Evolutionary conservation across 2,888 invertebrate species (phyloP).

Genomic region (Melieria crassipennis): DNA sequence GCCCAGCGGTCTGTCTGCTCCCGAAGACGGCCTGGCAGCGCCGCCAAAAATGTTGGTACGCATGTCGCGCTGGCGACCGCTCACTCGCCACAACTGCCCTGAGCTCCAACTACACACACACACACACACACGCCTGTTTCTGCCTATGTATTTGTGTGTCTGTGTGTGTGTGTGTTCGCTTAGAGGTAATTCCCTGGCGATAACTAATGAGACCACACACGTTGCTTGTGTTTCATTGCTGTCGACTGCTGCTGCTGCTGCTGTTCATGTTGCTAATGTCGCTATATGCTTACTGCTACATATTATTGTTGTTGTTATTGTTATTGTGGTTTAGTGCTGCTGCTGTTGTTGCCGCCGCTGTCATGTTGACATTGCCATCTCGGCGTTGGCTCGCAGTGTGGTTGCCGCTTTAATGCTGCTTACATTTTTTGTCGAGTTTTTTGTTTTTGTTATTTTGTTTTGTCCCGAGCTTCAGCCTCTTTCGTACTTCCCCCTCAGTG

Average conservation of each 20-base stretch:
- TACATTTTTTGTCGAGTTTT: no score
- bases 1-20: no score
- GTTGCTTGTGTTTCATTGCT: constrained; percentile 40
- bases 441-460: no score
- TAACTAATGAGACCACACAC: constrained; percentile 48
- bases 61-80: not conserved
- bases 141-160: not conserved
- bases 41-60: not conserved
- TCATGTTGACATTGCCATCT: constrained; percentile 53
- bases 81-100: constrained; percentile 15
- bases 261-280: constrained; percentile 27
- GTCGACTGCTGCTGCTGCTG: constrained; percentile 36
- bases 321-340: constrained; percentile 20
- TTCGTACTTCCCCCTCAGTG: no score
- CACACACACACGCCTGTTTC: not conserved
- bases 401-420: no score
- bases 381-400: constrained; percentile 63
- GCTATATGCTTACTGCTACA: constrained; percentile 14
- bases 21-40: no score
- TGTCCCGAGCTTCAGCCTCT: no score
- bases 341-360: constrained; percentile 37
- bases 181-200: constrained; percentile 42
- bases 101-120: not conserved
- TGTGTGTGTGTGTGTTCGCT: constrained; percentile 2
- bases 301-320: constrained; percentile 14